Conservation (phyloP, 2,888 invertebrate species). For the Cryptosula pallasiana region DNA sequence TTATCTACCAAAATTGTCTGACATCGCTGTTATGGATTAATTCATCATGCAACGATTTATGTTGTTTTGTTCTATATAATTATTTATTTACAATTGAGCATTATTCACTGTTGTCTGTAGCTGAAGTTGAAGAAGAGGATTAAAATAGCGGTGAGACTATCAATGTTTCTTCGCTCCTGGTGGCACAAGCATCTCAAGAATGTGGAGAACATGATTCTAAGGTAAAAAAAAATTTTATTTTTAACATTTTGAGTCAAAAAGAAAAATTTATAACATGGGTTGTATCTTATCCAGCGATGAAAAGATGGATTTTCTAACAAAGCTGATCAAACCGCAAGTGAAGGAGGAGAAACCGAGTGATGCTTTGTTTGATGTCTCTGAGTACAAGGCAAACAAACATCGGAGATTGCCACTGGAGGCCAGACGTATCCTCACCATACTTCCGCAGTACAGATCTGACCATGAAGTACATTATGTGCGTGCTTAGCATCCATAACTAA, state of each 20-base stretch:
- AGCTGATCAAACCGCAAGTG: conserved; percentile 20
- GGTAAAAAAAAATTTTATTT: neutral
- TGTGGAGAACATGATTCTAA: neutral
- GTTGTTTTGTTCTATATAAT: no score
- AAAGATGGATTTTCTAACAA: conserved; percentile 14
- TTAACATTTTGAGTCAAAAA: neutral
- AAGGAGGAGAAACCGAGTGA: conserved; percentile 29
- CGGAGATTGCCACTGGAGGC: conserved; percentile 36
- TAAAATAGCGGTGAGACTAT: neutral
- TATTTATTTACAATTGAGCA: no score
- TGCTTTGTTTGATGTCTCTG: conserved; percentile 38
- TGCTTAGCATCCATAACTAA: neutral
- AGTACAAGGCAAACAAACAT: conserved; percentile 41
- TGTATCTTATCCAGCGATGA: conserved; percentile 18
- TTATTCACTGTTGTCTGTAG: no score
- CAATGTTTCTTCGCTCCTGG: neutral
- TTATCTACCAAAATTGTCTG: no score
- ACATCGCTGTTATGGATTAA: no score
- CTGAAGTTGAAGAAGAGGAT: conserved; percentile 13
- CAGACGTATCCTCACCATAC: conserved; percentile 36
- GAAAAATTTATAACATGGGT: no score
- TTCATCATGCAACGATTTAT: no score
- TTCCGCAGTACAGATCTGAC: conserved; percentile 34
- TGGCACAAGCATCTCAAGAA: conserved; percentile 6
- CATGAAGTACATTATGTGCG: conserved; percentile 38